phyloP scores from a whole-genome alignment of 2,113 vertebrate species.

The Microcebus tavaratra region DNA sequence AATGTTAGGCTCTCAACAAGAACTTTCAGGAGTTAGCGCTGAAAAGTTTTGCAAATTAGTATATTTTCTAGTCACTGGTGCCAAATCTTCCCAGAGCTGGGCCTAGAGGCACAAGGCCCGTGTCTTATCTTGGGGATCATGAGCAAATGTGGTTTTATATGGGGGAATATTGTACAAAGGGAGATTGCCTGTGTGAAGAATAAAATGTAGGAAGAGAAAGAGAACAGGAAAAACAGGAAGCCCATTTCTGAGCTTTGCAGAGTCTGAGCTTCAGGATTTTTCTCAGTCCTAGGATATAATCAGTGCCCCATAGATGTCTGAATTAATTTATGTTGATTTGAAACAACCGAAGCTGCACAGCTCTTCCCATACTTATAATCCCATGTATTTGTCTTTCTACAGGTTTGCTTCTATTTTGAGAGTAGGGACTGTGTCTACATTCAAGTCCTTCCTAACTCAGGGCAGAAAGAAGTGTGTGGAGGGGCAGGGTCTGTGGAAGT shows the following conservation, averaged over 20 bases:
- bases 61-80: not conserved
- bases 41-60: not conserved
- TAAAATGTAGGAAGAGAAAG: not conserved
- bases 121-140: not conserved
- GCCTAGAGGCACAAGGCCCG: not conserved
- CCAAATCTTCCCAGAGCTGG: not conserved
- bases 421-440: not conserved
- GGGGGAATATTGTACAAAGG: not conserved
- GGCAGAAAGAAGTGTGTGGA: not conserved
- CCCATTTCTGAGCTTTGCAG: not conserved
- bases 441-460: not conserved
- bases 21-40: not conserved
- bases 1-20: not conserved
- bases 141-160: not conserved
- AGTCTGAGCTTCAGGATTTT: not conserved
- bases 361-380: not conserved
- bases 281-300: not conserved
- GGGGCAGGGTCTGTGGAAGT: not conserved
- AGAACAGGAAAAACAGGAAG: not conserved
- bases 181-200: not conserved
- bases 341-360: not conserved
- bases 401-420: not conserved
- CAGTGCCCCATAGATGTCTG: not conserved
- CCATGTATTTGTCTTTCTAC: not conserved
- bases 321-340: not conserved